Evolutionary conservation across 2,113 vertebrate genomes (phyloP).

Genomic region (Hydrolagus affinis): DNA sequence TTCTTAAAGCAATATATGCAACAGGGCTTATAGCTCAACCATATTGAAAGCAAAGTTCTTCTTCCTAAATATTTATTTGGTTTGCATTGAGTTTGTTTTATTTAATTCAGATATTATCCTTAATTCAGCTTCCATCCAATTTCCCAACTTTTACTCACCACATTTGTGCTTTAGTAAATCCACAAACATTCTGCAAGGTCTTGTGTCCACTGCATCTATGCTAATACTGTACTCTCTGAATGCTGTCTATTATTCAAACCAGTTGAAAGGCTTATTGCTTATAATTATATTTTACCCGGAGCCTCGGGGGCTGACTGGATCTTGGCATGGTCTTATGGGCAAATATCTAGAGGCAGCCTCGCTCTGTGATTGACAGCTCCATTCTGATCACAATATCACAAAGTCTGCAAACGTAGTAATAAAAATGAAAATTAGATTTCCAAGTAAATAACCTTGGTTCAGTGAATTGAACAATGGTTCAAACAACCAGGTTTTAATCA

Average conservation of each 20-base stretch:
- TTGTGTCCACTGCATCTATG: slow-evolving; percentile 67
- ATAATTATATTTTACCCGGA: slow-evolving; percentile 85
- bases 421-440: slow-evolving; percentile 86
- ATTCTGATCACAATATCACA: slow-evolving; percentile 76
- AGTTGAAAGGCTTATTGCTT: slow-evolving; percentile 78
- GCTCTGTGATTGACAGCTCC: slow-evolving; percentile 74
- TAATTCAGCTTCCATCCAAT: slow-evolving; percentile 59
- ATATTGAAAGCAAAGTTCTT: background rate
- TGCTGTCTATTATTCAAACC: slow-evolving; percentile 82
- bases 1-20: no score
- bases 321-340: slow-evolving; percentile 69
- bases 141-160: slow-evolving; percentile 68
- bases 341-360: slow-evolving; percentile 65
- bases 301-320: slow-evolving; percentile 66
- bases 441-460: slow-evolving; percentile 82
- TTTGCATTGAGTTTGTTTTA: background rate
- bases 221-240: slow-evolving; percentile 81
- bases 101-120: slow-evolving; percentile 39
- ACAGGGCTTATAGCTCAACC: no score
- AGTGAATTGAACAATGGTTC: slow-evolving; percentile 69
- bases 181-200: slow-evolving; percentile 50
- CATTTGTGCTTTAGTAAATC: slow-evolving; percentile 17
- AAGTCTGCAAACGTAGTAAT: slow-evolving; percentile 77
- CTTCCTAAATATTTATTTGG: background rate
- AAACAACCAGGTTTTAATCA: slow-evolving; percentile 73